Evolutionary conservation across 2,888 invertebrate genomes (phyloP).

Genomic region (Leptinotarsa haldemani): DNA sequence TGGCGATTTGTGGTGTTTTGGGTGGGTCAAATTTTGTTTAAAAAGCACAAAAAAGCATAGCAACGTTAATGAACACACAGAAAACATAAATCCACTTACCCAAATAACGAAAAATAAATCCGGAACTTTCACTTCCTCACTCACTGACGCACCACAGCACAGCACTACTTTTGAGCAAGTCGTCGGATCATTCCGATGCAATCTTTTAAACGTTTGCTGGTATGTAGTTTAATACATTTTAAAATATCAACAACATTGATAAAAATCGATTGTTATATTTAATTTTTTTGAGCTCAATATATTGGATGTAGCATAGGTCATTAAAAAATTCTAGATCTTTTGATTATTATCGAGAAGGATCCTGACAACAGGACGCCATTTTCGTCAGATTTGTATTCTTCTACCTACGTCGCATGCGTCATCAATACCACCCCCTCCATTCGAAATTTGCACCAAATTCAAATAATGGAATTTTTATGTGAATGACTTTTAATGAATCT

Average conservation of each 20-base stretch:
- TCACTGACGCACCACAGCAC: conserved; percentile 45
- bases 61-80: conserved; percentile 38
- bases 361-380: conserved; percentile 65
- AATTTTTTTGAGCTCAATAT: conserved; percentile 55
- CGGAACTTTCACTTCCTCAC: conserved; percentile 45
- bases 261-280: conserved; percentile 36
- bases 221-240: conserved; percentile 43
- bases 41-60: conserved; percentile 45
- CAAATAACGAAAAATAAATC: conserved; percentile 45
- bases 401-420: conserved; percentile 35
- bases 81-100: conserved; percentile 56
- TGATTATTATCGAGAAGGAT: conserved; percentile 58
- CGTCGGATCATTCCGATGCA: conserved; percentile 48
- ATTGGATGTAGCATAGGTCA: conserved; percentile 63
- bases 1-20: conserved; percentile 54
- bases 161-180: conserved; percentile 44
- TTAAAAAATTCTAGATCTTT: conserved; percentile 60
- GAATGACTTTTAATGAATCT: neutral
- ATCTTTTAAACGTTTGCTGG: conserved; percentile 43
- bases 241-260: conserved; percentile 47
- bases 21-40: conserved; percentile 57
- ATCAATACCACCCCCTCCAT: conserved; percentile 41
- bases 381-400: conserved; percentile 50
- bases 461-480: neutral
- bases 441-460: conserved; percentile 21